Conservation (phyloP, 1,140 invertebrate species). For the Drosophila virilis region DNA sequence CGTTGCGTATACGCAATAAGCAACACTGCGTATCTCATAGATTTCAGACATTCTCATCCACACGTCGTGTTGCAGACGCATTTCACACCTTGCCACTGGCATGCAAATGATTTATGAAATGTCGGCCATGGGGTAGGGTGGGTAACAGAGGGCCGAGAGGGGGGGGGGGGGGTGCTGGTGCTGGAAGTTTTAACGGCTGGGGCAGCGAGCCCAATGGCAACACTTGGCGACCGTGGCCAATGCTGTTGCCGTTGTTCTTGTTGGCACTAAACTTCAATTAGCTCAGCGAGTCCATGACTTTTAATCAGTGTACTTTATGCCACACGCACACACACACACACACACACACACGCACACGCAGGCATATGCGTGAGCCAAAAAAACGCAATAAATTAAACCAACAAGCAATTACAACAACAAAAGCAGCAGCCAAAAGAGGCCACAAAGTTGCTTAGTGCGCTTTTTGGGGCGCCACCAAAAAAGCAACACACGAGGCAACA, state of each 20-base stretch:
- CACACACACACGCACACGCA: slow-evolving; percentile 21
- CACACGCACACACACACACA: slow-evolving; percentile 22
- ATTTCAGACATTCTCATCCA: slow-evolving; percentile 9
- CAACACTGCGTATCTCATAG: slow-evolving; percentile 16
- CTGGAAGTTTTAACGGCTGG: slow-evolving; percentile 15
- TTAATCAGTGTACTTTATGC: slow-evolving; percentile 77
- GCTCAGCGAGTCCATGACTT: slow-evolving; percentile 75
- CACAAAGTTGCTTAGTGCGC: slow-evolving; percentile 49
- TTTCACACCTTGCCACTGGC: slow-evolving; percentile 41
- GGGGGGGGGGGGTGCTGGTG: not conserved
- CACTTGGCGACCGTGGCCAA: no score
- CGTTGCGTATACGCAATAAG: slow-evolving; percentile 23
- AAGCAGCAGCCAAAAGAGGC: slow-evolving; percentile 10
- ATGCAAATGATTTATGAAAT: slow-evolving; percentile 69
- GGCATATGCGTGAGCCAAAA: slow-evolving; percentile 54
- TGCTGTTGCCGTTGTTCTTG: slow-evolving; percentile 17
- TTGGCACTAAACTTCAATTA: slow-evolving; percentile 80
- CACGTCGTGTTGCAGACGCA: slow-evolving; percentile 1
- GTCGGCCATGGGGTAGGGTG: not conserved
- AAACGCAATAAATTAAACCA: slow-evolving; percentile 75
- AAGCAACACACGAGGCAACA: slow-evolving; percentile 8
- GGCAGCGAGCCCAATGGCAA: slow-evolving; percentile 2
- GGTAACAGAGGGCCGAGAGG: no score
- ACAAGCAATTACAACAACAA: slow-evolving; percentile 69
- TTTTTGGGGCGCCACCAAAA: slow-evolving; percentile 16